phyloP scores from a whole-genome alignment of 2,113 vertebrate genomes.

The Cyrtonyx montezumae region DNA sequence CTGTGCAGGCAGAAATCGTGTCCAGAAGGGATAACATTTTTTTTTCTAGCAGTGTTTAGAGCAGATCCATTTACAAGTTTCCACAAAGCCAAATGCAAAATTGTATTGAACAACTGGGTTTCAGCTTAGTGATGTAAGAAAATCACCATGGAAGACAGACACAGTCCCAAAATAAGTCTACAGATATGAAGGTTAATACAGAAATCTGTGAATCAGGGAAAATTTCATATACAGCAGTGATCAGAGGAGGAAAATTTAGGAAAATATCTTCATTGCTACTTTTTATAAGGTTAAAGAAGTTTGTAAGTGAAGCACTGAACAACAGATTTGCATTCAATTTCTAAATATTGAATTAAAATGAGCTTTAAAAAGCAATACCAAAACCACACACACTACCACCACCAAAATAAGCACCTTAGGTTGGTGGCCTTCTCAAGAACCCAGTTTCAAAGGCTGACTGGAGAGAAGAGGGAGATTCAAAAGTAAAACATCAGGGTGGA shows the following conservation, averaged over 20 bases:
- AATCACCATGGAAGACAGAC: background rate
- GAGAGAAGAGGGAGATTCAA: background rate
- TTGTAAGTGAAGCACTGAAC: background rate
- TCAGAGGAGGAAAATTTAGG: background rate
- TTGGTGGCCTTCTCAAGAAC: too few relatives aligned
- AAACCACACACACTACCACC: too few relatives aligned
- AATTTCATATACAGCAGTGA: background rate
- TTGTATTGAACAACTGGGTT: background rate
- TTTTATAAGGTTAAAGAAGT: conserved; percentile 17
- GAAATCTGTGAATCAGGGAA: background rate
- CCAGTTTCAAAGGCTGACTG: too few relatives aligned
- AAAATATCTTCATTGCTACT: background rate
- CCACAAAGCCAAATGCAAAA: background rate
- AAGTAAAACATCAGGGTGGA: background rate
- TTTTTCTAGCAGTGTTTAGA: background rate
- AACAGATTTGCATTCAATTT: background rate
- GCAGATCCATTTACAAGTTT: background rate
- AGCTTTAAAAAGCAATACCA: background rate
- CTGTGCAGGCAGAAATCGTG: background rate
- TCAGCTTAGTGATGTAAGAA: background rate
- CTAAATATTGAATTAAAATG: conserved; percentile 10
- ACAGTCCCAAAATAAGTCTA: background rate
- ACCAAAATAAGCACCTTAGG: too few relatives aligned
- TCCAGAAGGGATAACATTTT: background rate
- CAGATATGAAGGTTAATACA: background rate